Evolutionary conservation across 2,888 invertebrate species (phyloP).

Genomic region (Ophion obscuratus): DNA sequence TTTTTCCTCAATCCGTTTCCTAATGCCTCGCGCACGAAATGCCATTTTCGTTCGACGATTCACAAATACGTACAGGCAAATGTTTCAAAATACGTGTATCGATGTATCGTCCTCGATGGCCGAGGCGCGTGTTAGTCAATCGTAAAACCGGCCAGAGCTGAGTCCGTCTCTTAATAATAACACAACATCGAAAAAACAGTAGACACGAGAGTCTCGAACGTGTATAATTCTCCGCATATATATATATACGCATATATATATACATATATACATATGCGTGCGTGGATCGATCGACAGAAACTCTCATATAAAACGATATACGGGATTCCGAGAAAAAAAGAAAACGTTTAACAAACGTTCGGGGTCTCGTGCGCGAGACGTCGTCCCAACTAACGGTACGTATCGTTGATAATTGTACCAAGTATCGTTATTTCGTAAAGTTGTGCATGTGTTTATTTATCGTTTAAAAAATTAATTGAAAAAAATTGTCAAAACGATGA

Average conservation of each 20-base stretch:
- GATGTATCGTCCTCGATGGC: slow-evolving; percentile 44
- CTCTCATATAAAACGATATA: slow-evolving; percentile 65
- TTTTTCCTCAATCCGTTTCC: neutral
- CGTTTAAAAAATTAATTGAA: no score
- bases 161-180: slow-evolving; percentile 28
- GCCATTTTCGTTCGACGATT: slow-evolving; percentile 1
- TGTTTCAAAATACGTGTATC: neutral
- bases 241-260: neutral
- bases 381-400: no score
- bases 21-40: neutral
- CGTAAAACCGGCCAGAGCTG: slow-evolving; percentile 51
- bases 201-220: neutral
- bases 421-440: no score
- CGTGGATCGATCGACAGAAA: slow-evolving; percentile 59
- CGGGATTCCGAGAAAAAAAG: slow-evolving; percentile 50
- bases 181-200: slow-evolving; percentile 7
- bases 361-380: neutral
- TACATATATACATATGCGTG: neutral
- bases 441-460: no score
- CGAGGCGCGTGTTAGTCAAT: slow-evolving; percentile 4
- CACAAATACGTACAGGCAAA: slow-evolving; percentile 14
- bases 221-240: slow-evolving; percentile 29
- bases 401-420: no score
- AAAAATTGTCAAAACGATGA: no score
- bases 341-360: slow-evolving; percentile 26